Evolutionary conservation across 2,113 vertebrate genomes (phyloP).

Genomic region (Lophochroa leadbeateri): DNA sequence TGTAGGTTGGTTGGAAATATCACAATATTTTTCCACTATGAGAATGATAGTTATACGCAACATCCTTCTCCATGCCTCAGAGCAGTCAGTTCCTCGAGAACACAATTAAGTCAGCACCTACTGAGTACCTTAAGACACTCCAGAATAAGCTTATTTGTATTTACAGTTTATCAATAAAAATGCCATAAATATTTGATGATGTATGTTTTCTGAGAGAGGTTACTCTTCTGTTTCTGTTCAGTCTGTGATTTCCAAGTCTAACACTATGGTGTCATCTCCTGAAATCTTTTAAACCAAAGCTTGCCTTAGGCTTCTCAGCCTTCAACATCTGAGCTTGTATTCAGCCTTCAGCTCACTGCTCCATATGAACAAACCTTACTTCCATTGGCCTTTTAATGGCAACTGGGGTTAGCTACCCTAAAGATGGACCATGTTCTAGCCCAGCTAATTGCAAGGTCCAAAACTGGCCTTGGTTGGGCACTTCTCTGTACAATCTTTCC

Average conservation of each 20-base stretch:
- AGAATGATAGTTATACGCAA: not conserved
- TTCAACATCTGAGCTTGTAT: not conserved
- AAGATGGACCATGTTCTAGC: not conserved
- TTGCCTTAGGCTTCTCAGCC: not conserved
- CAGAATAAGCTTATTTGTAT: not conserved
- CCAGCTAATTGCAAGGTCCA: not conserved
- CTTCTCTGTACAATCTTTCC: not conserved
- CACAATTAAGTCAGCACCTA: rapidly evolving
- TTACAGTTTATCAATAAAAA: not conserved
- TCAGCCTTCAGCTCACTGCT: not conserved
- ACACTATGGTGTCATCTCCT: not conserved
- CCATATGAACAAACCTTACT: not conserved
- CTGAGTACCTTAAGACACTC: not conserved
- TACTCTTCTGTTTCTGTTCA: not conserved
- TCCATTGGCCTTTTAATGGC: not conserved
- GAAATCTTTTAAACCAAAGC: not conserved
- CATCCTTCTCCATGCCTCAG: not conserved
- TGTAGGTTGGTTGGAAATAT: not conserved
- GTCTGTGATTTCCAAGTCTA: not conserved
- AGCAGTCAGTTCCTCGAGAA: not conserved
- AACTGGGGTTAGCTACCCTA: not conserved
- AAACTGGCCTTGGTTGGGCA: not conserved
- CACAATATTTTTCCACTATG: rapidly evolving
- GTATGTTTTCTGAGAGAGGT: not conserved
- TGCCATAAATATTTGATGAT: not conserved